phyloP scores from a whole-genome alignment of 1,140 invertebrate species.

The Pseudomyrmex gracilis region DNA sequence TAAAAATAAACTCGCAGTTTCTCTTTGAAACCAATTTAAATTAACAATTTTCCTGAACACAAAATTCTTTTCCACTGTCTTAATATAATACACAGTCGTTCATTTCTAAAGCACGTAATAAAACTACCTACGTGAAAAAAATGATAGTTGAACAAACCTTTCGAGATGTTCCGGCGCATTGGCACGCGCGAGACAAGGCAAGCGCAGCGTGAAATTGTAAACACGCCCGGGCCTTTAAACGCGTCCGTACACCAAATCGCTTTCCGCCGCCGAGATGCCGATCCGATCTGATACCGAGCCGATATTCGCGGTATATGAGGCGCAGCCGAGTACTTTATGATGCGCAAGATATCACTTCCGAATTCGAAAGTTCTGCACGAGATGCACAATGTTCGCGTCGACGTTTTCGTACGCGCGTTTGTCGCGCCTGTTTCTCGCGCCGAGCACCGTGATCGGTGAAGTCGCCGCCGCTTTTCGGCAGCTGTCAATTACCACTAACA shows the following conservation, averaged over 20 bases:
- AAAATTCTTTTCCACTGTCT: too few relatives aligned
- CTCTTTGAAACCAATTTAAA: too few relatives aligned
- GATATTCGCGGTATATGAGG: not conserved
- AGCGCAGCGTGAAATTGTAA: slow-evolving; percentile 62
- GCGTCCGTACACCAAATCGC: not conserved
- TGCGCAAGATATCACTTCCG: not conserved
- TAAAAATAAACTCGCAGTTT: too few relatives aligned
- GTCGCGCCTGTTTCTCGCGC: slow-evolving; percentile 1
- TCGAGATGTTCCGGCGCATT: slow-evolving; percentile 1
- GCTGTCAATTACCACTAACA: slow-evolving; percentile 81
- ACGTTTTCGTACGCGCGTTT: not conserved
- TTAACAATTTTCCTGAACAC: too few relatives aligned
- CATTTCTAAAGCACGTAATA: not conserved
- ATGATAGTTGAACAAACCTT: not conserved
- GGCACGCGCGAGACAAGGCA: not conserved
- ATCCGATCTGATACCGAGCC: not conserved
- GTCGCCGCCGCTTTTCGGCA: slow-evolving; percentile 76
- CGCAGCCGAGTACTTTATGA: not conserved
- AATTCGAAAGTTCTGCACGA: slow-evolving; percentile 9
- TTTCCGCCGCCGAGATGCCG: slow-evolving; percentile 15
- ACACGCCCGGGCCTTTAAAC: slow-evolving; percentile 66
- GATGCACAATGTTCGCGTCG: not conserved
- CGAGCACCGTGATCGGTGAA: slow-evolving; percentile 7
- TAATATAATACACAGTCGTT: too few relatives aligned
- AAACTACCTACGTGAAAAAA: not conserved